Evolutionary conservation across 1,140 invertebrate genomes (phyloP).

Genomic region (Luehdorfia chinensis): DNA sequence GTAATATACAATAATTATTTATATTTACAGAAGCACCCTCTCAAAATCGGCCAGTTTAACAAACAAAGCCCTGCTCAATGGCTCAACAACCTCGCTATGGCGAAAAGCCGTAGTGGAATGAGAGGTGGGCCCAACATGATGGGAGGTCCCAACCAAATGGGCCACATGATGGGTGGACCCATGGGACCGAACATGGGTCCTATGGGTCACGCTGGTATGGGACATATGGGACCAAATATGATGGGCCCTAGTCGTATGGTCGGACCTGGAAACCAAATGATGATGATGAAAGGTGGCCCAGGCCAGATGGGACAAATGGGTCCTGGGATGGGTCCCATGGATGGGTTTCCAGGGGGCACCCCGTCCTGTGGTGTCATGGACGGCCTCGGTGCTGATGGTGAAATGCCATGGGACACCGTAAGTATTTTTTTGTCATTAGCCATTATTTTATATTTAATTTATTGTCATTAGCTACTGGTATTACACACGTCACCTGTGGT

Average conservation of each 20-base stretch:
- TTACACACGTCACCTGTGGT: no score
- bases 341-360: conserved; percentile 75
- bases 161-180: conserved; percentile 69
- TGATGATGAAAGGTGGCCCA: conserved; percentile 72
- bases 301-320: conserved; percentile 69
- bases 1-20: no score
- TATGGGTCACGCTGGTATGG: conserved; percentile 74
- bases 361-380: conserved; percentile 76
- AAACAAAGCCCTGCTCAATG: conserved; percentile 89
- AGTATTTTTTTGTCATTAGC: conserved; percentile 30
- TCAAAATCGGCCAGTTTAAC: conserved; percentile 92
- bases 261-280: conserved; percentile 66
- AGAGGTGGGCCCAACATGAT: conserved; percentile 75
- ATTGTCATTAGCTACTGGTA: not conserved
- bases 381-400: conserved; percentile 75
- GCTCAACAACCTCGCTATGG: conserved; percentile 87
- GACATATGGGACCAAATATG: conserved; percentile 75
- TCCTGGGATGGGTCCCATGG: conserved; percentile 71
- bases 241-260: conserved; percentile 68
- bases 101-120: conserved; percentile 83
- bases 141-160: conserved; percentile 68
- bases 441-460: not conserved
- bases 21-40: conserved; percentile 89
- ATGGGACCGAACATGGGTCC: conserved; percentile 73
- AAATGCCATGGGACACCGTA: conserved; percentile 77